phyloP scores from a whole-genome alignment of 2,113 vertebrate genomes.

The Fukomys damarensis region DNA sequence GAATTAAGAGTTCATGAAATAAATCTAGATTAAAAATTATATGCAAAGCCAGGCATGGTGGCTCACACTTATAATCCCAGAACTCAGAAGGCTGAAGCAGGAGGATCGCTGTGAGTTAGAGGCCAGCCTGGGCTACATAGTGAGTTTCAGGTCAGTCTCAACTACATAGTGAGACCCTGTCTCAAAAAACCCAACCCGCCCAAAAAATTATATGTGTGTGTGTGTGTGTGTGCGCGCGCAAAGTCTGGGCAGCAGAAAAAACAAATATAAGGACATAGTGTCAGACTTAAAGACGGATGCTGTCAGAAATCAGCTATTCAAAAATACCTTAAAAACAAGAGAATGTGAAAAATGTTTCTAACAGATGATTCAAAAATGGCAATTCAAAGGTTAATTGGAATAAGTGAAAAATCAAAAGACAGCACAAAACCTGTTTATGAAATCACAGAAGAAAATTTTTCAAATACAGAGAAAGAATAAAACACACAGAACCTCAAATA shows the following conservation, averaged over 20 bases:
- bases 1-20: not conserved
- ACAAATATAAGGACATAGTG: not conserved
- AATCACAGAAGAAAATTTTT: not conserved
- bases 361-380: not conserved
- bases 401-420: not conserved
- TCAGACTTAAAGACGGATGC: not conserved
- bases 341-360: not conserved
- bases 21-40: not conserved
- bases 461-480: not conserved
- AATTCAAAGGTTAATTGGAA: not conserved
- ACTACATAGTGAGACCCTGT: too few species aligned
- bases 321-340: not conserved
- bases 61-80: too few species aligned
- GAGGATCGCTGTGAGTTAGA: too few species aligned
- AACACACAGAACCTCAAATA: not conserved
- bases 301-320: not conserved
- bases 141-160: too few species aligned
- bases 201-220: too few species aligned
- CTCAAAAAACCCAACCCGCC: too few species aligned
- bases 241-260: not conserved
- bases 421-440: not conserved
- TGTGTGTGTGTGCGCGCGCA: too few species aligned
- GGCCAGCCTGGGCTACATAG: too few species aligned
- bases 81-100: too few species aligned
- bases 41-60: too few species aligned